phyloP scores from a whole-genome alignment of 2,113 vertebrate genomes.

The Oryctolagus cuniculus region DNA sequence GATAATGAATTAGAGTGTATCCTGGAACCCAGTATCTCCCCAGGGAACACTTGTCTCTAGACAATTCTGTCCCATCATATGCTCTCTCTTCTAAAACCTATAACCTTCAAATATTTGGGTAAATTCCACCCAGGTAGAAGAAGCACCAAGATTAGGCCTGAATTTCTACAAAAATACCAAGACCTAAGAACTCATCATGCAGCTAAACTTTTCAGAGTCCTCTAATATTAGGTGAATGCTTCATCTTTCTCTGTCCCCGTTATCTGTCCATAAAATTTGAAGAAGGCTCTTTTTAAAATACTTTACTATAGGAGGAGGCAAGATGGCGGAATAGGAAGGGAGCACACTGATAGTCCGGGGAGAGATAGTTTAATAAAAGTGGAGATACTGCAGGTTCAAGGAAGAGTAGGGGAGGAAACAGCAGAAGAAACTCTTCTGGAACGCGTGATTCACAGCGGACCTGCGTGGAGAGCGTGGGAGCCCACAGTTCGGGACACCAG shows the following conservation, averaged over 20 bases:
- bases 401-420: too few species aligned
- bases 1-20: neutral
- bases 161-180: neutral
- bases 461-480: too few species aligned
- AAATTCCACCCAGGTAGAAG: neutral
- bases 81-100: neutral
- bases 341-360: too few species aligned
- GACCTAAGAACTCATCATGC: neutral
- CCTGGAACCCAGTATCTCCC: neutral
- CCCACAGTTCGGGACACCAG: too few species aligned
- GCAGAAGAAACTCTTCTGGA: too few species aligned
- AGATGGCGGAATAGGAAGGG: too few species aligned
- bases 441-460: too few species aligned
- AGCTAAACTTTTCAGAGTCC: neutral
- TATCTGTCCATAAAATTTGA: neutral
- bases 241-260: neutral
- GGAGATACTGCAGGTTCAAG: too few species aligned
- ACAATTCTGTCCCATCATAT: neutral
- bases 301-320: too few species aligned
- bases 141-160: neutral
- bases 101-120: neutral
- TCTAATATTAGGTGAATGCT: neutral
- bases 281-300: neutral
- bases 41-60: neutral
- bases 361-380: too few species aligned